Conservation (phyloP, 2,888 invertebrate genomes). For the Drosophila algonquin region DNA sequence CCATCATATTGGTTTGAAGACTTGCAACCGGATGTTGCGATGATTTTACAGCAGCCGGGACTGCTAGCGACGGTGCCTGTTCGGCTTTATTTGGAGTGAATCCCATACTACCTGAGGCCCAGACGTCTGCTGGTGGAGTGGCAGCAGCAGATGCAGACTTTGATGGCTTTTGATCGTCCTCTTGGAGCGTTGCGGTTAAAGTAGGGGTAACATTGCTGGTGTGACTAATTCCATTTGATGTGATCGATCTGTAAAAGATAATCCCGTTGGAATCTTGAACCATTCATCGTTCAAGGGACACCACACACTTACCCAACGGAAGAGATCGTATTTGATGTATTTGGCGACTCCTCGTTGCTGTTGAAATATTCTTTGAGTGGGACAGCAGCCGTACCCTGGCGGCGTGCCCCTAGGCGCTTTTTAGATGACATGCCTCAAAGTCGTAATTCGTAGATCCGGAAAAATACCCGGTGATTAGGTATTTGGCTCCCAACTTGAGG, state of each 20-base stretch:
- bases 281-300: neutral
- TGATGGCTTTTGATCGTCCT: neutral
- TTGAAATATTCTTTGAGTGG: constrained; percentile 50
- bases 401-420: constrained; percentile 41
- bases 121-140: neutral
- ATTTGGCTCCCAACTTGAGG: constrained; percentile 77
- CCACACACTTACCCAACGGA: constrained; percentile 18
- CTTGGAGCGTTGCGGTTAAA: constrained; percentile 7
- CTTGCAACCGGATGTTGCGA: too few relatives aligned
- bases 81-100: too few relatives aligned
- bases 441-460: constrained; percentile 61
- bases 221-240: neutral
- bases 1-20: too few relatives aligned
- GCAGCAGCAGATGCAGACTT: neutral
- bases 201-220: constrained; percentile 26
- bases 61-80: neutral
- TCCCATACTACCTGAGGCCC: neutral
- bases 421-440: constrained; percentile 82
- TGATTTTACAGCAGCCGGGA: neutral
- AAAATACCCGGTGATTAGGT: constrained; percentile 77
- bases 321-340: neutral
- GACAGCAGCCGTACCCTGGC: constrained; percentile 37
- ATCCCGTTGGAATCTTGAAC: neutral
- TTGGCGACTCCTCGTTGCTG: neutral
- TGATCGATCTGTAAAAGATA: neutral